These are phyloP conservation scores for Brienomyrus brachyistius DNA, from an alignment of 2,113 vertebrate species.

Conservation along the genomic window DNA sequence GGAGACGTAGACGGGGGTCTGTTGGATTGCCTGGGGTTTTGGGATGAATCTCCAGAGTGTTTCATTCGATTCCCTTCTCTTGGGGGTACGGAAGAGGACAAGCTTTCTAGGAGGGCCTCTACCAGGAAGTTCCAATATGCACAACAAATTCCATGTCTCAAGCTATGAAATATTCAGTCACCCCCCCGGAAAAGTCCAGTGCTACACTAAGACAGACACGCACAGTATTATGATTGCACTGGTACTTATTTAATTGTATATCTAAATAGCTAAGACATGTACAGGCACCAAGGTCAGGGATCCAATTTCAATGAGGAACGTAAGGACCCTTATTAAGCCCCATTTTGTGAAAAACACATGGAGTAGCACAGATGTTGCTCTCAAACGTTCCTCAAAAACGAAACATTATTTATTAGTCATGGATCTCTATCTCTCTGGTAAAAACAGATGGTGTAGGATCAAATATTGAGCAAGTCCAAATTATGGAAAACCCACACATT, in stretches of 20 bases:
- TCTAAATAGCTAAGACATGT: background rate
- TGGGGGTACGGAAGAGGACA: background rate
- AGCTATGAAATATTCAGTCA: slow-evolving; percentile 23
- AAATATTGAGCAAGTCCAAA: slow-evolving; percentile 5
- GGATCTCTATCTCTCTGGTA: background rate
- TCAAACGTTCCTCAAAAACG: background rate
- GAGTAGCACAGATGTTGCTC: background rate
- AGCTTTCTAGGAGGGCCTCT: background rate
- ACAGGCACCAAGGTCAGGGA: background rate
- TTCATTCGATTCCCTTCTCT: background rate
- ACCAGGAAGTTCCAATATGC: slow-evolving; percentile 1
- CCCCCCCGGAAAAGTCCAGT: background rate
- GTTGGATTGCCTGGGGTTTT: background rate
- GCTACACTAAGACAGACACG: background rate
- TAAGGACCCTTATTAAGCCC: background rate
- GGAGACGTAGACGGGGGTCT: background rate
- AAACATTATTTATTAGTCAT: background rate
- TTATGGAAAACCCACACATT: background rate
- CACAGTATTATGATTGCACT: background rate
- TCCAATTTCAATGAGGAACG: background rate
- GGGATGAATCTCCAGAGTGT: background rate
- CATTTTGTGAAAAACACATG: background rate
- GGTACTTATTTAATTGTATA: background rate
- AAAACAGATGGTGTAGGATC: background rate
- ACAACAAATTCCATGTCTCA: slow-evolving; percentile 22